A percentile compares a stretch with the other conserved stretches of the same genome.
phyloP scores from a whole-genome alignment of 2,888 invertebrate species.

The Agrotis exclamationis region DNA sequence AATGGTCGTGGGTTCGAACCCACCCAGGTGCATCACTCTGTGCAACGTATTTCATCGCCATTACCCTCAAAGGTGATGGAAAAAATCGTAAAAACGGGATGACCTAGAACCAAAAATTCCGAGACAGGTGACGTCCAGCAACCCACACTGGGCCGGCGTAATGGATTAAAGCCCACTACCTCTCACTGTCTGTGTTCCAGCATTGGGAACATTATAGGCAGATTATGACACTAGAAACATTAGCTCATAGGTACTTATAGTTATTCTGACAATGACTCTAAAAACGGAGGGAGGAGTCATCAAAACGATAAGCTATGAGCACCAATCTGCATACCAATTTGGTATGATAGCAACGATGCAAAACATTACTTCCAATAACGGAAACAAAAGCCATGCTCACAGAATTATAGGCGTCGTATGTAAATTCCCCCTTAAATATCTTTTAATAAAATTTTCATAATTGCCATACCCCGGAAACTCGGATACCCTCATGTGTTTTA shows the following conservation, averaged over 20 bases:
- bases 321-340: background rate
- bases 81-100: no score
- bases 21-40: no score
- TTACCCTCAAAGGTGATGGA: no score
- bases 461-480: conserved; percentile 12
- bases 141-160: background rate
- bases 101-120: background rate
- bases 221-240: background rate
- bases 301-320: background rate
- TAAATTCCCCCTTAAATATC: conserved; percentile 18
- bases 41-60: no score
- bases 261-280: no score
- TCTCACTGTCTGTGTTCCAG: background rate
- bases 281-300: no score
- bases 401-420: conserved; percentile 4
- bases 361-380: no score
- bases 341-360: no score
- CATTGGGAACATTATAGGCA: background rate
- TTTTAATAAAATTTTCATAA: conserved; percentile 14
- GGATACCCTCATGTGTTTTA: conserved; percentile 16
- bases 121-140: background rate
- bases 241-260: no score
- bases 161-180: background rate
- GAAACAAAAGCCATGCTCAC: background rate
- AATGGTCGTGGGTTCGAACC: no score